A percentile compares a stretch with the other conserved stretches of the same genome.
Evolutionary conservation across 2,113 vertebrate genomes (phyloP).

Genomic region (Myodes glareolus): DNA sequence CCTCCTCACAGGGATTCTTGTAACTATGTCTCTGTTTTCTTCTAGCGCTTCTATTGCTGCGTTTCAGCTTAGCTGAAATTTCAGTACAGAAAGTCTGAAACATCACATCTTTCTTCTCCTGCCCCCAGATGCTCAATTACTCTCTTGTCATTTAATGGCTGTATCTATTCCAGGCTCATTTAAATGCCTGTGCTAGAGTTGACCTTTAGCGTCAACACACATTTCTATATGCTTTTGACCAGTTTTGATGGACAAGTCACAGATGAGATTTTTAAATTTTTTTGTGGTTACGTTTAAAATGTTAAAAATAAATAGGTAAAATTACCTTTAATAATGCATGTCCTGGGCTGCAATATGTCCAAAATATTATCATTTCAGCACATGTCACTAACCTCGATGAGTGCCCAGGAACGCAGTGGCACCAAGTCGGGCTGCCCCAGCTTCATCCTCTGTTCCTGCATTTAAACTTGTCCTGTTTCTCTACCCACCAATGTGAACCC

Average conservation of each 20-base stretch:
- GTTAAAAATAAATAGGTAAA: slow-evolving; percentile 31
- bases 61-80: slow-evolving; percentile 14
- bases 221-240: neutral
- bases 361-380: slow-evolving; percentile 22
- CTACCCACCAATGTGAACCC: neutral
- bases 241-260: neutral
- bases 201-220: slow-evolving; percentile 20
- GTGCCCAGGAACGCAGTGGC: neutral
- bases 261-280: slow-evolving; percentile 46
- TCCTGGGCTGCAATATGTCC: neutral
- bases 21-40: slow-evolving; percentile 31
- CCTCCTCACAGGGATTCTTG: neutral
- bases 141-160: slow-evolving; percentile 42
- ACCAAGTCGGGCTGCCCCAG: neutral
- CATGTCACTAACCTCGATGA: neutral
- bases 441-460: neutral
- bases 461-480: neutral
- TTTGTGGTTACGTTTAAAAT: slow-evolving; percentile 36
- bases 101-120: slow-evolving; percentile 27
- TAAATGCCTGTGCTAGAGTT: slow-evolving; percentile 49
- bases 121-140: neutral
- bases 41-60: slow-evolving; percentile 34
- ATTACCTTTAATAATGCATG: neutral
- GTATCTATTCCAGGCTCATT: neutral
- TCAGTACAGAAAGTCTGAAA: neutral